These are phyloP conservation scores for Cephus rjabovi DNA, from an alignment of 2,888 invertebrate genomes.

Conservation along the genomic window DNA sequence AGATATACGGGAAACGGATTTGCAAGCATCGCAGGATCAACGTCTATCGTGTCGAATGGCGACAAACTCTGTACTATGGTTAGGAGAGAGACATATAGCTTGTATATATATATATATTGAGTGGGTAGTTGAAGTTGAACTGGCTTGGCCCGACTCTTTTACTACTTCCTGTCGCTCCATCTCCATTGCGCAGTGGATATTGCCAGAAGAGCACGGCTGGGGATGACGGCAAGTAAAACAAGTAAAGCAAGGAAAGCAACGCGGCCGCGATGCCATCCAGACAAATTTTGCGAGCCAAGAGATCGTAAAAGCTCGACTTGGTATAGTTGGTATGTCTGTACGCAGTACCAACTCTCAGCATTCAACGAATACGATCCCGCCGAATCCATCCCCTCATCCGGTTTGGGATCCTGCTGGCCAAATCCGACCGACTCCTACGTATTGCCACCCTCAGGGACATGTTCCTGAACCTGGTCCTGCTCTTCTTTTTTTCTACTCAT, in stretches of 20 bases:
- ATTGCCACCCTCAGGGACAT: slow-evolving; percentile 9
- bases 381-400: slow-evolving; percentile 1
- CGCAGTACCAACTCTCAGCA: not conserved
- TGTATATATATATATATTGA: not conserved
- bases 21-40: slow-evolving; percentile 19
- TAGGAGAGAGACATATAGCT: not conserved
- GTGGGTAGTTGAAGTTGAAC: not conserved
- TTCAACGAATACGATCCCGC: slow-evolving; percentile 10
- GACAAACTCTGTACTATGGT: not conserved
- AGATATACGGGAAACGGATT: slow-evolving; percentile 20
- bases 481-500: not conserved
- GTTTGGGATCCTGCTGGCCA: not conserved
- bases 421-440: slow-evolving; percentile 4
- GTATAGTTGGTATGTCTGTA: not conserved
- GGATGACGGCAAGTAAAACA: slow-evolving; percentile 27
- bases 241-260: slow-evolving; percentile 26
- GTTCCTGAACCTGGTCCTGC: not conserved
- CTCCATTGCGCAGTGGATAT: slow-evolving; percentile 14
- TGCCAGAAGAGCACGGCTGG: slow-evolving; percentile 1
- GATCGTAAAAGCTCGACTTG: slow-evolving; percentile 53
- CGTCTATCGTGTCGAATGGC: slow-evolving; percentile 26
- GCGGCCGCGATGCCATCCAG: slow-evolving; percentile 51
- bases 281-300: slow-evolving; percentile 61
- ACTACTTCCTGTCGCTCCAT: slow-evolving; percentile 44
- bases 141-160: slow-evolving; percentile 36